Evolutionary conservation across 2,113 vertebrate genomes (phyloP).

Genomic region (Garra rufa): DNA sequence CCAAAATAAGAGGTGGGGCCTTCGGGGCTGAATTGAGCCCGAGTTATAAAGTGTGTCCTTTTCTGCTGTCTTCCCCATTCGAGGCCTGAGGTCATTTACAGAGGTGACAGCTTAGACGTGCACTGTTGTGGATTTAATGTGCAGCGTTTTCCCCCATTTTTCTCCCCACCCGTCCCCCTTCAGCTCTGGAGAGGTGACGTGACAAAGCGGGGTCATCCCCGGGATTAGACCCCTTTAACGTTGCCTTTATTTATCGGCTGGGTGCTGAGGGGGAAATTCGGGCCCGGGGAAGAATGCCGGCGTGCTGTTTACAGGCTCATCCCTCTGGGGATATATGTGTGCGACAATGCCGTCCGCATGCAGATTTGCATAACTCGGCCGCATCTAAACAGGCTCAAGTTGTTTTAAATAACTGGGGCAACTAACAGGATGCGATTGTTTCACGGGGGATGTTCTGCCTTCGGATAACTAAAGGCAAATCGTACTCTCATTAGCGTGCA

Average conservation of each 20-base stretch:
- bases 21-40: conserved; percentile 40
- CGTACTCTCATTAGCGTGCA: conserved; percentile 50
- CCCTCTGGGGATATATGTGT: conserved; percentile 62
- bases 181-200: conserved; percentile 62
- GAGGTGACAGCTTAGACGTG: conserved; percentile 68
- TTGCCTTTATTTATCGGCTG: conserved; percentile 67
- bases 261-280: conserved; percentile 63
- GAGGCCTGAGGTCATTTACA: conserved; percentile 63
- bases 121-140: conserved; percentile 71
- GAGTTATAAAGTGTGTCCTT: conserved; percentile 67
- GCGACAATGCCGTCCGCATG: conserved; percentile 59
- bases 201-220: conserved; percentile 72
- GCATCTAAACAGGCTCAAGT: conserved; percentile 61
- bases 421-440: conserved; percentile 63
- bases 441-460: conserved; percentile 44
- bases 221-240: conserved; percentile 68
- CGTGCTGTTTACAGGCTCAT: conserved; percentile 62
- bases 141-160: conserved; percentile 55
- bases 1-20: conserved; percentile 69
- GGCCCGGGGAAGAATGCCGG: conserved; percentile 61
- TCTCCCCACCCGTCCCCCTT: conserved; percentile 36
- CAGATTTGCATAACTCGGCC: conserved; percentile 67
- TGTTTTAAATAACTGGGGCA: conserved; percentile 67
- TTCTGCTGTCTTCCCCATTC: conserved; percentile 52
- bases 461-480: conserved; percentile 49